Evolutionary conservation across 2,113 vertebrate species (phyloP).

Genomic region (Leptodactylus fuscus): DNA sequence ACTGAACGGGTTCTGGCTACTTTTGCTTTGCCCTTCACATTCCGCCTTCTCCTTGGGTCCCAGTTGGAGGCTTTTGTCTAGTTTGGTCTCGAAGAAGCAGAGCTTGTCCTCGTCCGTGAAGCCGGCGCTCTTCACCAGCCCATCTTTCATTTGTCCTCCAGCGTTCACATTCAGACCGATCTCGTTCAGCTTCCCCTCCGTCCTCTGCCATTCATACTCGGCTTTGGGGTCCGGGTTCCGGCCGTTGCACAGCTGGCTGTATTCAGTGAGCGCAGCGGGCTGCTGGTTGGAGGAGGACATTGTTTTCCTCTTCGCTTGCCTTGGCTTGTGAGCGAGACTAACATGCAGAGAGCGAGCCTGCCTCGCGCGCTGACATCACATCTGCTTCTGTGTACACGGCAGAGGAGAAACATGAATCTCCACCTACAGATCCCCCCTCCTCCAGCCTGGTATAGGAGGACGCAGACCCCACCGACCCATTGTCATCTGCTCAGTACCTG

Average conservation of each 20-base stretch:
- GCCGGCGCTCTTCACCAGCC: slow-evolving; percentile 73
- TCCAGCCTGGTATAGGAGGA: slow-evolving; percentile 13
- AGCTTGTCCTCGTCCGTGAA: slow-evolving; percentile 93
- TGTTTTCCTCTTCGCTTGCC: slow-evolving; percentile 62
- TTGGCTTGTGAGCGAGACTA: slow-evolving; percentile 63
- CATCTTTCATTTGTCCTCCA: slow-evolving; percentile 72
- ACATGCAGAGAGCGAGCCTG: slow-evolving; percentile 71
- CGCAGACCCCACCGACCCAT: not conserved
- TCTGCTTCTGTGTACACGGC: slow-evolving; percentile 65
- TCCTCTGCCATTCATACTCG: slow-evolving; percentile 89
- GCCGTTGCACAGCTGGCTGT: slow-evolving; percentile 81
- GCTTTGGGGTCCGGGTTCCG: slow-evolving; percentile 70
- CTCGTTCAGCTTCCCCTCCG: slow-evolving; percentile 77
- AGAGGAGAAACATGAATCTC: slow-evolving; percentile 57
- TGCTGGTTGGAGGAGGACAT: slow-evolving; percentile 87
- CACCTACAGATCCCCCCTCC: slow-evolving; percentile 64
- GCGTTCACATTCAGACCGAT: slow-evolving; percentile 75
- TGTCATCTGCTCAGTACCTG: not conserved
- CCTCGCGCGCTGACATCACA: slow-evolving; percentile 72
- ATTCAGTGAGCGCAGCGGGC: slow-evolving; percentile 76
- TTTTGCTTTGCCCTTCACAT: slow-evolving; percentile 68
- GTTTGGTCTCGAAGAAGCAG: slow-evolving; percentile 83
- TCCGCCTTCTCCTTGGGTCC: slow-evolving; percentile 72
- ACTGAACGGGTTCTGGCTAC: slow-evolving; percentile 68
- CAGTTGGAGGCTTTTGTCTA: slow-evolving; percentile 80